phyloP scores from a whole-genome alignment of 1,140 invertebrate genomes.

The Anastrepha ludens region DNA sequence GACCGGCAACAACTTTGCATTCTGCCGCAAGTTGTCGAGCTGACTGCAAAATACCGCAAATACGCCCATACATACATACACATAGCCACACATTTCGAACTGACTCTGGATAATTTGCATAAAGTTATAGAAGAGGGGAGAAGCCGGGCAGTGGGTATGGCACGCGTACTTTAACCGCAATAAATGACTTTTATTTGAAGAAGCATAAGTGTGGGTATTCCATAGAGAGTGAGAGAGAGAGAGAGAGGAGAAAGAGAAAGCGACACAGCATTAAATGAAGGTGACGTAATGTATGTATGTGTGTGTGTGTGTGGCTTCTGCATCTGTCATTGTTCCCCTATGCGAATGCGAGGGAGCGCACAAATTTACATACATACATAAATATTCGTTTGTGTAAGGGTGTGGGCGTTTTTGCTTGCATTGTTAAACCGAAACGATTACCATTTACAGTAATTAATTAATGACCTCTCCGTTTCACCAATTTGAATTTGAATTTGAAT shows the following conservation, averaged over 20 bases:
- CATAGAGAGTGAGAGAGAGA: not conserved
- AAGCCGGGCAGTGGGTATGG: slow-evolving; percentile 17
- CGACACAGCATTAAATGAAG: not conserved
- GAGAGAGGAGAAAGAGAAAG: not conserved
- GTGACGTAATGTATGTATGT: not conserved
- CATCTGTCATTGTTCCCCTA: not conserved
- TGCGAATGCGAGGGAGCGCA: not conserved
- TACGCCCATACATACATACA: not conserved
- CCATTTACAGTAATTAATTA: slow-evolving; percentile 52
- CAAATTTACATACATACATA: not conserved
- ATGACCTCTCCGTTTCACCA: slow-evolving; percentile 51
- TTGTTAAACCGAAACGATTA: slow-evolving; percentile 40
- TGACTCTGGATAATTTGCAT: slow-evolving; percentile 29
- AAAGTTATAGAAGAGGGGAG: not conserved
- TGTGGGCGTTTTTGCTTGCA: slow-evolving; percentile 1
- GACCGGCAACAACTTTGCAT: slow-evolving; percentile 47
- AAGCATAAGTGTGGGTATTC: not conserved
- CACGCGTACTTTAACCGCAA: slow-evolving; percentile 50
- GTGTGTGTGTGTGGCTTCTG: not conserved
- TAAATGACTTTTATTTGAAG: slow-evolving; percentile 50
- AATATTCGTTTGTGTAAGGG: not conserved
- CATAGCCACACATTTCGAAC: not conserved
- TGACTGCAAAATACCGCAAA: slow-evolving; percentile 42
- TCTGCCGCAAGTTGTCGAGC: slow-evolving; percentile 39
- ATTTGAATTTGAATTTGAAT: slow-evolving; percentile 50